These are phyloP conservation scores for Steromphala cineraria DNA, from an alignment of 2,888 invertebrate genomes.

Conservation along the genomic window DNA sequence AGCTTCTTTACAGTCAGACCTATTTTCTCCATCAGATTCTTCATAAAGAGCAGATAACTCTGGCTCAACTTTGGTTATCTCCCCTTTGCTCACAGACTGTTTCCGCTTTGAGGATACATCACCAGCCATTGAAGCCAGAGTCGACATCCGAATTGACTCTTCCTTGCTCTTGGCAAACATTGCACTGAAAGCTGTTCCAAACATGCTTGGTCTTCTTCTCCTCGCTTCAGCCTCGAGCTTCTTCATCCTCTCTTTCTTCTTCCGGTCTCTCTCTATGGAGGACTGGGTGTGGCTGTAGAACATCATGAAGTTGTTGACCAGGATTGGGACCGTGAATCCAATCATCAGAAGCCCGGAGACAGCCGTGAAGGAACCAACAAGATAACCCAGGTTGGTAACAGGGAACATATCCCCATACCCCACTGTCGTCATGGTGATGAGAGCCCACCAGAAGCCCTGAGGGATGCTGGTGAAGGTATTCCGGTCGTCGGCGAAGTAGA, in stretches of 20 bases:
- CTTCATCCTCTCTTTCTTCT: not conserved
- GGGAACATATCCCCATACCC: slow-evolving; percentile 60
- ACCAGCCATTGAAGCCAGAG: not conserved
- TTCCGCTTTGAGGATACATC: no score
- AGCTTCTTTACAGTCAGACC: no score
- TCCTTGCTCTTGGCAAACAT: not conserved
- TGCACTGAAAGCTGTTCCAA: not conserved
- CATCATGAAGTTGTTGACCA: slow-evolving; percentile 56
- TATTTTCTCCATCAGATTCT: no score
- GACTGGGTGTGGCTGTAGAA: slow-evolving; percentile 50
- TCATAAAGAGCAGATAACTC: no score
- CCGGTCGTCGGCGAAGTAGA: slow-evolving; percentile 53
- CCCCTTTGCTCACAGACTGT: no score
- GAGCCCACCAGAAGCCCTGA: slow-evolving; percentile 55
- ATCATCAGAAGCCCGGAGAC: slow-evolving; percentile 48
- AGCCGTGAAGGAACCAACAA: slow-evolving; percentile 46
- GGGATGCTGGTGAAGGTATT: slow-evolving; percentile 49
- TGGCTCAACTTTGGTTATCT: no score
- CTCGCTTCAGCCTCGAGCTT: not conserved
- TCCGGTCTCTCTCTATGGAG: slow-evolving; percentile 15
- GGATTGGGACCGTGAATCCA: slow-evolving; percentile 52
- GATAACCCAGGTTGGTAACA: slow-evolving; percentile 37
- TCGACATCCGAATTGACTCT: not conserved
- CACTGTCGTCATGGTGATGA: slow-evolving; percentile 63
- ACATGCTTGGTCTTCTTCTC: not conserved